Evolutionary conservation across 2,113 vertebrate genomes (phyloP).

Genomic region (Neolamprologus cancellatus): DNA sequence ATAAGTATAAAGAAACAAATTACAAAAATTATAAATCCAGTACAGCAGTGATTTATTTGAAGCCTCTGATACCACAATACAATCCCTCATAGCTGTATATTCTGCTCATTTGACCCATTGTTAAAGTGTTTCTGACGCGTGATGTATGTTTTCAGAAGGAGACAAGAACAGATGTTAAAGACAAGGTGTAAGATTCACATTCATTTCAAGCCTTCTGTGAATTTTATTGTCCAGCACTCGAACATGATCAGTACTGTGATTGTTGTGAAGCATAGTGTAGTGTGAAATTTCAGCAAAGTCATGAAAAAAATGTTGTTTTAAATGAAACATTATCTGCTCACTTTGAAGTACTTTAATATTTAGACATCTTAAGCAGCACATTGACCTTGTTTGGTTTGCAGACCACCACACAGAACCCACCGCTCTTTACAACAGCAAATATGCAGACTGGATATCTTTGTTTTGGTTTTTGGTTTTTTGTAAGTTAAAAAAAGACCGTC

Average conservation of each 20-base stretch:
- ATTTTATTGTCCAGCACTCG: neutral
- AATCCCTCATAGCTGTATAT: neutral
- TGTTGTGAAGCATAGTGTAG: neutral
- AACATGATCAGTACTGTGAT: neutral
- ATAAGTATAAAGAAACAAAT: neutral
- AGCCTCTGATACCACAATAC: neutral
- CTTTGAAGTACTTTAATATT: neutral
- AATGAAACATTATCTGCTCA: neutral
- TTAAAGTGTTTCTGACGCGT: neutral
- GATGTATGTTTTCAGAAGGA: neutral
- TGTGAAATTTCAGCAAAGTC: neutral
- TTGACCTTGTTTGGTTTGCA: neutral
- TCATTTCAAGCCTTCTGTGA: neutral
- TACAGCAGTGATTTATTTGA: neutral
- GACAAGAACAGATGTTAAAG: neutral
- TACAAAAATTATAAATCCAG: neutral
- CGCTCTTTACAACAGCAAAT: neutral
- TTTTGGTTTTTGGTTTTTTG: neutral
- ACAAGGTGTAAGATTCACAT: neutral
- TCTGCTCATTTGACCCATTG: neutral
- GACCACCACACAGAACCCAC: neutral
- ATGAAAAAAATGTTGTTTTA: neutral
- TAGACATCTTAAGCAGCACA: neutral
- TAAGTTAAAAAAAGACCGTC: neutral
- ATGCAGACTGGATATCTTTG: neutral